Base-by-base conservation (phyloP, 2,888 invertebrate species). In the Escarpia spicata region DNA sequence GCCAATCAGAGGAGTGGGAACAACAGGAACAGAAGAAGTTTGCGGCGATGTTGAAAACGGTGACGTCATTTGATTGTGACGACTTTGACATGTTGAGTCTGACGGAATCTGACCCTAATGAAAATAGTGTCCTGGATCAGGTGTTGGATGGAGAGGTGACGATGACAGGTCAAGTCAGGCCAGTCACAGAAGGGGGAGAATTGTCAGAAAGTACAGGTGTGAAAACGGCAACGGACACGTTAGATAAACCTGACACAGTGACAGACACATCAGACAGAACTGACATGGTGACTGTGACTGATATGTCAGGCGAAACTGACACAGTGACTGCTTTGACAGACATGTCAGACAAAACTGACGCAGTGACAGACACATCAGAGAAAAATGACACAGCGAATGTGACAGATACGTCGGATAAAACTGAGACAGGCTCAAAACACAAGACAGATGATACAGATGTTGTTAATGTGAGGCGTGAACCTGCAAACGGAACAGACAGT, bases 41-140 rank as follows among this genome's bases (percentile, higher is more conserved):
- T 92, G 93, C 94, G 3, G 92, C 94, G 92, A 93, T 93, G 43
- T 90, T 94, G 58, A 92, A 94, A 52, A 94, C 94, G 26, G 94
- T 94, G 75, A 94, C 94, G n/a, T 93, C 94, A 3, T 92, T 94
- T 89, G 94, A 94, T 43, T 93, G 92, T 6, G 94, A 94, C 8
- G 93, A 93, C 43, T 92, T 92, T 37, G 93, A 93, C 60, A 26
- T 91, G 19, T 91, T 31, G 19, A 91, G 91, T 91, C 15, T 91
- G 91, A 91, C 91, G 37, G 91, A 91, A 91, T 91, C 91, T 31
- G 91, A 91, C 91, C n/a, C 91, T 6, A 1, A 37, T 37, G 91
- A 91, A 91, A 91, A 91, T 91, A 91, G 91, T 26, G 91, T 91
- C 6, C 91, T 91, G 91, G 91, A 91, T 91, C 91, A 91, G n/a